These are phyloP conservation scores for Cepphus grylle DNA, from an alignment of 2,113 vertebrate species.

Conservation along the genomic window DNA sequence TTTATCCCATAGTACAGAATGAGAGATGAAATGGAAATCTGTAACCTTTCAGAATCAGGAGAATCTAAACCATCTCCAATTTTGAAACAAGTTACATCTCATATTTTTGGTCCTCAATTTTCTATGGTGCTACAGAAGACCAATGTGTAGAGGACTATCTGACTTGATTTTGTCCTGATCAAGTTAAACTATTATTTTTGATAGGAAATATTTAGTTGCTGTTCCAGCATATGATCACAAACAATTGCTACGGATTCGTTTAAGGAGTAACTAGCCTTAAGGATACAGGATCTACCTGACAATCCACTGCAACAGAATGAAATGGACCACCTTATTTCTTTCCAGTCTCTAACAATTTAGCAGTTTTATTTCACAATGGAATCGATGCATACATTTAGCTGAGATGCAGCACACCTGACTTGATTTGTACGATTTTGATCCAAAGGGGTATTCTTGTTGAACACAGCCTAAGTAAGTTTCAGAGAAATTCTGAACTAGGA, in stretches of 20 bases:
- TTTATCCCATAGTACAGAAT: not conserved
- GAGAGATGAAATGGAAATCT: not conserved
- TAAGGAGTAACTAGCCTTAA: not conserved
- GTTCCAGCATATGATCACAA: not conserved
- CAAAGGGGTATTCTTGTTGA: not conserved
- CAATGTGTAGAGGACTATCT: not conserved
- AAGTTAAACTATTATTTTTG: not conserved
- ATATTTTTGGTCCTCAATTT: not conserved
- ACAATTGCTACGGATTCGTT: not conserved
- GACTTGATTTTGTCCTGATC: not conserved
- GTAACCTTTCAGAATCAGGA: not conserved
- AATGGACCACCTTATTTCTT: not conserved
- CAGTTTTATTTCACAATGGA: not conserved
- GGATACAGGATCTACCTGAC: not conserved
- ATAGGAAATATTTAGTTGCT: not conserved
- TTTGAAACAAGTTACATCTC: not conserved
- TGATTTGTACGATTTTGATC: not conserved
- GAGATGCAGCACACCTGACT: not conserved
- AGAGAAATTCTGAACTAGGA: not conserved
- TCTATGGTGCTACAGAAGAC: not conserved
- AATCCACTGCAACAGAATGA: not conserved
- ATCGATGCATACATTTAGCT: fast-evolving
- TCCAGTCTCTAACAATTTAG: not conserved
- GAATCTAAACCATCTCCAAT: not conserved
- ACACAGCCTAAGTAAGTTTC: not conserved